Conservation (phyloP, 2,797 vertebrate genomes). For the Catharus ustulatus region DNA sequence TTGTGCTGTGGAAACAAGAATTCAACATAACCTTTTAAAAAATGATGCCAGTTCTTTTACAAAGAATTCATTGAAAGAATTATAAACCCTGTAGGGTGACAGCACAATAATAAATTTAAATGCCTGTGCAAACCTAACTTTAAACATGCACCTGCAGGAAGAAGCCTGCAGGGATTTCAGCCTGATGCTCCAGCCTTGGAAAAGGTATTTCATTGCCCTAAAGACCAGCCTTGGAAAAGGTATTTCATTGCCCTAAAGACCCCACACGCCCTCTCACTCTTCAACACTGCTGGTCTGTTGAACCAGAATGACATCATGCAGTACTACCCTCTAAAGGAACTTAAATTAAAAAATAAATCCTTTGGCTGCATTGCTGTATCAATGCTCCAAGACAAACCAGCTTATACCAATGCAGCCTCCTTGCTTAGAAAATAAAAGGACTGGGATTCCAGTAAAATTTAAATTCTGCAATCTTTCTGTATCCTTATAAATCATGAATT, state of each 20-base stretch:
- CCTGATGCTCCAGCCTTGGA: neutral
- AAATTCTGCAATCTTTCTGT: neutral
- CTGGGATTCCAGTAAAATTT: neutral
- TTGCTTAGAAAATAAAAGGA: neutral
- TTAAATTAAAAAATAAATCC: neutral
- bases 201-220: neutral
- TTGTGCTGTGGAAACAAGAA: constrained; percentile 35
- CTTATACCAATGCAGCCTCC: neutral
- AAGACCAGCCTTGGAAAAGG: neutral
- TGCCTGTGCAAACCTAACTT: constrained; percentile 6
- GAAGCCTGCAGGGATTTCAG: constrained; percentile 17
- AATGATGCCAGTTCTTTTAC: neutral
- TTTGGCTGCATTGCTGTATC: neutral
- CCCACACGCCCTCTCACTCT: neutral
- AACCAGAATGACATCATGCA: neutral
- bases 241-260: constrained; percentile 1
- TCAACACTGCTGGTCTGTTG: neutral
- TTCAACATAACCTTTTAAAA: constrained; percentile 41
- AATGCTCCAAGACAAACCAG: neutral
- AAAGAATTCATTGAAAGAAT: constrained; percentile 17
- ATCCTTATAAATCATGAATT: neutral
- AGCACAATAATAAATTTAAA: constrained; percentile 44
- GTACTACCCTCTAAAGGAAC: neutral
- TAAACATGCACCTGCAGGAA: constrained; percentile 47
- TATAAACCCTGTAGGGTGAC: constrained; percentile 9